Evolutionary conservation across 92 coral and sea anemone genomes (phyloP), one percentile per base, ranked within the genome.

Genomic region (Isaurus tuberculatus): DNA sequence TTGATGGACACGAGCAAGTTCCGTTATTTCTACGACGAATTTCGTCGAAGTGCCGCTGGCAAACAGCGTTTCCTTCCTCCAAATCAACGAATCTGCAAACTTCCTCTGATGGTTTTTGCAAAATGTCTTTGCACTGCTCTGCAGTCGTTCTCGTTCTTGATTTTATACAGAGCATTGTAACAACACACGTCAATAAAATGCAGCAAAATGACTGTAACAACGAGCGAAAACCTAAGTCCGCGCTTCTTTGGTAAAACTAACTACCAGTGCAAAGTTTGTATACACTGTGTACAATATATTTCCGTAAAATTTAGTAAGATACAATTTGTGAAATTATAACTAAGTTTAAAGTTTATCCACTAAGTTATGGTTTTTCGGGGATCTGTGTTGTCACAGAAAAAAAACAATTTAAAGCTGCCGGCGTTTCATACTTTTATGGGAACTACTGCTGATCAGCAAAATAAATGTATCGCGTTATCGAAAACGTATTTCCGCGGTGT

Each of bases 1-100:
- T 81, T 1, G 85, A 84, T 2, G 82, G 82, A 73, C 75, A 73
- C 61, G 73, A 60, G 30, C 87, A 84, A 60, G 46, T 84, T 73
- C 15, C 36, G 46, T 61, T 31, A 44, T 73, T 79, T 61, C 75
- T 79, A 26, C 82, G 73, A 73, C 67, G 57, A 73, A 61, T 73
- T 84, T 84, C 20, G 11, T 84, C 87, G 42, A 84, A 43, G 40
- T 84, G 74, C 51, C 74, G 67, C 71, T 61, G 70, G 11, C 81
- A 70, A 70, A 70, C 30, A 27, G 37, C 75, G 55, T 70, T 20
- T 70, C 55, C 55, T 48, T 44, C 51, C 42, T 16, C 51, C n/a
- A 48, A 48, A 48, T 16, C 55, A 16, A 13, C 55, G 55, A 48
- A 48, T 48, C 67, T 60, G 67, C 27, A 60, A 60, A 60, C 28